phyloP scores from a whole-genome alignment of 1,140 invertebrate species.

The Drosophila quadrilineata region DNA sequence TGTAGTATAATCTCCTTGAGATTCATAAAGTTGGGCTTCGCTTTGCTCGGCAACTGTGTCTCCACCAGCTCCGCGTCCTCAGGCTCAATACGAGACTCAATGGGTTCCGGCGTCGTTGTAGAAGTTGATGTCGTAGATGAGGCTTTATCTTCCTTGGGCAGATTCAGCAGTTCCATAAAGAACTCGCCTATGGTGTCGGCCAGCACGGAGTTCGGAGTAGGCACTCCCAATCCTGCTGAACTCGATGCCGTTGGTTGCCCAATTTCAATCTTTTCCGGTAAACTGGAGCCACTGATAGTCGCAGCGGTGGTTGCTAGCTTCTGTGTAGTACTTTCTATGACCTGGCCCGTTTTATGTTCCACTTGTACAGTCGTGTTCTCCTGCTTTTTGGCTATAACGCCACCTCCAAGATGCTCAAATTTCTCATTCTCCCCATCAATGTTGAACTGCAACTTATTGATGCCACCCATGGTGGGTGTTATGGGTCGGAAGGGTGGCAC shows the following conservation, averaged over 20 bases:
- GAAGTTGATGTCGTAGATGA: slow-evolving; percentile 21
- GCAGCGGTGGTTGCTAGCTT: neutral
- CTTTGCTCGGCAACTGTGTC: neutral
- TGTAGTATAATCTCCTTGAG: slow-evolving; percentile 72
- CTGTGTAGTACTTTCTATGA: slow-evolving; percentile 33
- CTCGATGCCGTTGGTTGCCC: slow-evolving; percentile 6
- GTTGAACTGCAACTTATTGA: slow-evolving; percentile 59
- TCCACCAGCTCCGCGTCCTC: slow-evolving; percentile 30
- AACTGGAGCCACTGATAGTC: neutral
- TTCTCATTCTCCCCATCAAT: slow-evolving; percentile 56
- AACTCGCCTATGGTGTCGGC: slow-evolving; percentile 76
- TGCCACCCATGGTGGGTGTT: slow-evolving; percentile 43
- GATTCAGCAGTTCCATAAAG: slow-evolving; percentile 73
- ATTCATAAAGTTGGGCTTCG: slow-evolving; percentile 73
- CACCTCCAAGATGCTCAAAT: slow-evolving; percentile 77
- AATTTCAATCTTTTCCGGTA: slow-evolving; percentile 5
- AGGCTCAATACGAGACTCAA: slow-evolving; percentile 62
- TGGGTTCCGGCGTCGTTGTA: slow-evolving; percentile 15
- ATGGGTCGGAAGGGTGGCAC: slow-evolving; percentile 72
- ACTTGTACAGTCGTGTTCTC: slow-evolving; percentile 27
- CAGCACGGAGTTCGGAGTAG: slow-evolving; percentile 60
- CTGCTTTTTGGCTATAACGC: slow-evolving; percentile 76
- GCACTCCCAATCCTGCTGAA: neutral
- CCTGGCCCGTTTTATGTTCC: slow-evolving; percentile 2
- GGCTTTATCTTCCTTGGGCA: slow-evolving; percentile 62